Percentiles rank a stretch among this genome's conserved stretches.
Evolutionary conservation across 1,140 invertebrate species (phyloP).

Genomic region (Drosophila santomea): DNA sequence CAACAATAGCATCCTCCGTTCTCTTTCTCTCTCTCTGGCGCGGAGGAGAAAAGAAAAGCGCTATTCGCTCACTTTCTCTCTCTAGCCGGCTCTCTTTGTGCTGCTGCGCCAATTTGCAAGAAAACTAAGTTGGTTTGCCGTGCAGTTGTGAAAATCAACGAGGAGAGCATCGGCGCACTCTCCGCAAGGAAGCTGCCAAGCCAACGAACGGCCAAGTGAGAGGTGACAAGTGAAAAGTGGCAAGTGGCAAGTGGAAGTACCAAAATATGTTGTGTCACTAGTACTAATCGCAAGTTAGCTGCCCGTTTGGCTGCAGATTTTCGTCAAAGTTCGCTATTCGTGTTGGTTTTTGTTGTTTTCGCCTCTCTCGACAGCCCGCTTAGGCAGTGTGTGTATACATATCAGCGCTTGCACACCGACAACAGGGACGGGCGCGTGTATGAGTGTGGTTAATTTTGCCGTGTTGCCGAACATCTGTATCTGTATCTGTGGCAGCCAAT

Average conservation of each 20-base stretch:
- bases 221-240: conserved; percentile 55
- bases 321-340: conserved; percentile 20
- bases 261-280: conserved; percentile 22
- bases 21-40: conserved; percentile 12
- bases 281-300: conserved; percentile 5
- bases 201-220: conserved; percentile 42
- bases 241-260: conserved; percentile 28
- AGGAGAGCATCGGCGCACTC: conserved; percentile 37
- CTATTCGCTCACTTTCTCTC: conserved; percentile 46
- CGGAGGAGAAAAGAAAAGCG: conserved; percentile 5
- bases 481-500: conserved; percentile 57
- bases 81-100: conserved; percentile 38
- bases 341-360: conserved; percentile 14
- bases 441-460: conserved; percentile 72
- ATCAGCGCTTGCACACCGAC: conserved; percentile 12
- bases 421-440: conserved; percentile 37
- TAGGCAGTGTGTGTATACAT: conserved; percentile 46
- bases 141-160: conserved; percentile 68
- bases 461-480: conserved; percentile 51
- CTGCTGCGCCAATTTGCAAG: conserved; percentile 76
- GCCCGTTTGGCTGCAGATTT: conserved; percentile 4
- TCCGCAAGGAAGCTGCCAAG: conserved; percentile 64
- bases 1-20: conserved; percentile 29
- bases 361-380: conserved; percentile 58
- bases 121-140: conserved; percentile 74